Conservation (phyloP, 2,888 invertebrate species). For the Orchesella flavescens region DNA sequence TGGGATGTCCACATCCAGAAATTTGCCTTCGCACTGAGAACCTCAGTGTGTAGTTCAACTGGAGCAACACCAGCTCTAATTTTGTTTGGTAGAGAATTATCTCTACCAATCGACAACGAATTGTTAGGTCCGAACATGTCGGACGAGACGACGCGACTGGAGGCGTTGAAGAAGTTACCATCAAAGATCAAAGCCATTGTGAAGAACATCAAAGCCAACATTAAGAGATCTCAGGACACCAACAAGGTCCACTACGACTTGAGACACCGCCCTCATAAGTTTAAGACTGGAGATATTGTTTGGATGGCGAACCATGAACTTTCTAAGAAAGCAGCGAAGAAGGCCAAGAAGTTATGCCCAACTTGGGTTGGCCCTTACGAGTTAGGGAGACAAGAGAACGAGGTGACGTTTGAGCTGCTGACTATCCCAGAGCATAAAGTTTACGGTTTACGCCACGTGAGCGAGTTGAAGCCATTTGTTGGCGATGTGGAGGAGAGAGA, state of each 20-base stretch:
- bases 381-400: background rate
- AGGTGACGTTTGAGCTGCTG: background rate
- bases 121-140: background rate
- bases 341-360: background rate
- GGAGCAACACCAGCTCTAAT: slow-evolving; percentile 9
- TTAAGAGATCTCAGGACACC: background rate
- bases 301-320: slow-evolving; percentile 6
- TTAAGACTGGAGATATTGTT: slow-evolving; percentile 15
- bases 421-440: slow-evolving; percentile 2
- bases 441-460: background rate
- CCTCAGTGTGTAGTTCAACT: slow-evolving; percentile 27
- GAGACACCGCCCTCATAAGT: background rate
- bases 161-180: background rate
- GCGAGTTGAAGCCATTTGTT: background rate
- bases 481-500: background rate
- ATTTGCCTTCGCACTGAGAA: background rate
- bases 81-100: slow-evolving; percentile 12
- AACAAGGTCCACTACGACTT: background rate
- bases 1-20: slow-evolving; percentile 39
- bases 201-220: background rate
- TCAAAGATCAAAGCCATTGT: background rate
- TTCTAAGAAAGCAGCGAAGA: slow-evolving; percentile 15
- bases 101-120: slow-evolving; percentile 5
- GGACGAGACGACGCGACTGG: background rate
- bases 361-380: slow-evolving; percentile 32